Base-by-base conservation (phyloP, 2,888 invertebrate species). In the Phragmatobia fuliginosa region DNA sequence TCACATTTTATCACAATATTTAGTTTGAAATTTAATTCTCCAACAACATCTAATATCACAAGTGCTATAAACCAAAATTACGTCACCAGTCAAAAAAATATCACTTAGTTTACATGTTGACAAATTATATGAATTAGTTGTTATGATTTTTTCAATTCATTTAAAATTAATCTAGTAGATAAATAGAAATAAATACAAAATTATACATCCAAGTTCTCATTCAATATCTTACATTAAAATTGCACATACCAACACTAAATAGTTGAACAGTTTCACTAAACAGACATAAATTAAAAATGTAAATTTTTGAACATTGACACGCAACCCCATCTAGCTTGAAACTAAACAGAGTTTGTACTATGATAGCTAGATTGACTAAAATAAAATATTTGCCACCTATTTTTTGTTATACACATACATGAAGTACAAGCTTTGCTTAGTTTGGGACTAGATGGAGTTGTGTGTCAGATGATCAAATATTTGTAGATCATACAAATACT, bases 1-100 rank as follows among this genome's bases (percentile, higher is more conserved):
- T 62, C 32, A 71, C 70, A 72, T 72, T 66, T 68, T 76, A 83
- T 78, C 79, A 81, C 81, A 83, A 71, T 74, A 67, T 49, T 70
- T 60, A n/a, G 68, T 67, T 66, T 65, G 63, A 67, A 63, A 72
- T 18, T 62, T 65, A 49, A 32, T 61, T 67, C 70, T 32, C 45
- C 73, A 38, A 74, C 66, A 52, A 76, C 77, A 72, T 62, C 31
- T 28, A 66, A 25, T 77, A 81, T 78, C 81, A 81, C 74, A 78
- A 66, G 68, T 66, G 67, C 56, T n/a, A n/a, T 8, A 49, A 49
- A 49, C n/a, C n/a, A 49, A 49, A 49, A 49, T 49, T 10, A 21
- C 60, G 70, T 80, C 38, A 61, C 14, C 14, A 56, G 11, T 41
- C 25, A 36, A 61, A 49, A 49, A 45, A 49, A 49, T 2, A 49